phyloP scores from a whole-genome alignment of 2,888 invertebrate species.

The Ommatoiulus sabulosus region DNA sequence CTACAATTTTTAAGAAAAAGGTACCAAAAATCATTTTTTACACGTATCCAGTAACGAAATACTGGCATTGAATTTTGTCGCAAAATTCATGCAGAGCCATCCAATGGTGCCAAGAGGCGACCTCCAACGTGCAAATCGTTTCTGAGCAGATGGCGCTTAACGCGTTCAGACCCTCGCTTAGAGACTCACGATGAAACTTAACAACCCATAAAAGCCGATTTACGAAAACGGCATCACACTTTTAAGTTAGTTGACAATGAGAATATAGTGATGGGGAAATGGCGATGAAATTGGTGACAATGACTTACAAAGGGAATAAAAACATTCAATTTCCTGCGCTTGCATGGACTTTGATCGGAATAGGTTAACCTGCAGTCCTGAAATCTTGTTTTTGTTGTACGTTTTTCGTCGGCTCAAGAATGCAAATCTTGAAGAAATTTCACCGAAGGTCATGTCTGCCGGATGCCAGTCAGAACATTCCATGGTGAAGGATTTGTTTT shows the following conservation, averaged over 20 bases:
- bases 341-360: neutral
- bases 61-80: too few relatives aligned
- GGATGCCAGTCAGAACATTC: neutral
- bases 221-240: neutral
- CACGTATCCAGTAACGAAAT: too few relatives aligned
- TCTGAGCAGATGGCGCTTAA: too few relatives aligned
- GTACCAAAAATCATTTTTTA: too few relatives aligned
- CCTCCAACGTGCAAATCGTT: too few relatives aligned
- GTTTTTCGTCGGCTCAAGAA: too few relatives aligned
- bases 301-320: neutral
- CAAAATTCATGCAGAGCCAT: too few relatives aligned
- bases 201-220: neutral
- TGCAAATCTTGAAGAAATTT: too few relatives aligned
- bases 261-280: neutral
- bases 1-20: too few relatives aligned
- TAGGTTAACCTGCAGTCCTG: neutral
- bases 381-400: too few relatives aligned
- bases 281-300: neutral
- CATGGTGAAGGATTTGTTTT: neutral
- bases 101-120: too few relatives aligned
- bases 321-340: neutral
- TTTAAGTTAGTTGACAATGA: neutral
- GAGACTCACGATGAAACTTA: neutral
- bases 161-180: neutral
- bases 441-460: neutral